Evolutionary conservation across 2,797 vertebrate genomes (phyloP).

Genomic region (Anguilla pacifica): DNA sequence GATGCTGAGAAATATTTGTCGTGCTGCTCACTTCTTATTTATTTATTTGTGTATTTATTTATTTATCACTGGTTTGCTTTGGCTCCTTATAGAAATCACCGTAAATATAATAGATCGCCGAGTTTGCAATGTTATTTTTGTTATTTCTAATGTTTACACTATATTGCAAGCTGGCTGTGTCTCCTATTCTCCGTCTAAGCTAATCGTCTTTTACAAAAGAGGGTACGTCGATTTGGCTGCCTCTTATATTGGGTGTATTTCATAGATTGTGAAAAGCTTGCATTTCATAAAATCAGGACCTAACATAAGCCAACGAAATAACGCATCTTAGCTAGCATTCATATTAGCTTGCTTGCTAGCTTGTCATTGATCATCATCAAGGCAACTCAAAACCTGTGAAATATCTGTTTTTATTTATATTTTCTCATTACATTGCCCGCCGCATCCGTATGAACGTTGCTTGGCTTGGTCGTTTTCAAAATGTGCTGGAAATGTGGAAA

Average conservation of each 20-base stretch:
- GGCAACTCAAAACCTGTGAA: neutral
- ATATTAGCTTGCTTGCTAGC: neutral
- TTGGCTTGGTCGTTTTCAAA: neutral
- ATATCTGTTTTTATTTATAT: neutral
- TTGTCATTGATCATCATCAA: conserved; percentile 1
- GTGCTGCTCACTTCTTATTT: neutral
- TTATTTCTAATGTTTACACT: neutral
- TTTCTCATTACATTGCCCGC: neutral
- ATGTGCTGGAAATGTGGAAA: conserved; percentile 9
- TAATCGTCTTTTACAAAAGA: neutral
- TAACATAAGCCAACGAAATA: neutral
- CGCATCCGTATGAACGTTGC: neutral
- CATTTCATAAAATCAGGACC: neutral
- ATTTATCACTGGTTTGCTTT: neutral
- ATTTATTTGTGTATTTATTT: conserved; percentile 3
- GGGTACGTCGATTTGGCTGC: neutral
- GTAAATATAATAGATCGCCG: neutral
- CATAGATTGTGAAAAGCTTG: neutral
- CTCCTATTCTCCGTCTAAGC: neutral
- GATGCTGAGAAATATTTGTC: neutral
- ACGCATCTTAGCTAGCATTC: neutral
- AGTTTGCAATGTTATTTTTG: neutral
- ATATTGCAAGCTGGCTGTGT: neutral
- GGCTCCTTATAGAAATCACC: neutral
- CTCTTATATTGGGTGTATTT: neutral